Conservation (phyloP, 1,140 invertebrate species). For the Platorchestia sp. region DNA sequence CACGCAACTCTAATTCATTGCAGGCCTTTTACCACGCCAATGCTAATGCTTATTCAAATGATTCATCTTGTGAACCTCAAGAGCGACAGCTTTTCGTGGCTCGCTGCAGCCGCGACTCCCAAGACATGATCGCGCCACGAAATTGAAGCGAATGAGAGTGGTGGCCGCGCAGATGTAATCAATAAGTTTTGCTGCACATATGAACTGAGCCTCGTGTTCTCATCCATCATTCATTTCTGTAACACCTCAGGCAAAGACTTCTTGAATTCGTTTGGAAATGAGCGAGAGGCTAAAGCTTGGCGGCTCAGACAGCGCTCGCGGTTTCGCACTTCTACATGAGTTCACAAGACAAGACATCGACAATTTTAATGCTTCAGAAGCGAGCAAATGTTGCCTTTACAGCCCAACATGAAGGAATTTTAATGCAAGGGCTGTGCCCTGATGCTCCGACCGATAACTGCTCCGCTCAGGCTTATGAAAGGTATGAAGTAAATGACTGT, state of each 20-base stretch:
- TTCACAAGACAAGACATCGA: background rate
- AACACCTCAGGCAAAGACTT: slow-evolving; percentile 6
- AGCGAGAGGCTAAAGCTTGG: background rate
- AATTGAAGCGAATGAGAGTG: background rate
- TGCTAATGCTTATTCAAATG: slow-evolving; percentile 9
- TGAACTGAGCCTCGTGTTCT: background rate
- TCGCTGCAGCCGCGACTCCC: background rate
- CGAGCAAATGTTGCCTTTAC: background rate
- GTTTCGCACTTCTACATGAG: background rate
- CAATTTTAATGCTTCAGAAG: background rate
- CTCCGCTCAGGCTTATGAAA: background rate
- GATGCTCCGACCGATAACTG: background rate
- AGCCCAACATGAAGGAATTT: background rate
- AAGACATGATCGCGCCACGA: background rate
- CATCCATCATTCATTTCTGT: slow-evolving; percentile 8
- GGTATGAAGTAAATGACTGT: background rate
- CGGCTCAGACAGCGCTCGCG: background rate
- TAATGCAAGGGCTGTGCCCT: background rate
- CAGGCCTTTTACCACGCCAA: slow-evolving; percentile 5
- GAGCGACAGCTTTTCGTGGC: background rate
- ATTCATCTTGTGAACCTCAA: background rate
- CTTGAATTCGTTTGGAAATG: background rate
- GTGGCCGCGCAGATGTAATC: background rate
- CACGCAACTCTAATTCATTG: background rate
- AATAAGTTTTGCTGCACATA: background rate